Base-by-base conservation (phyloP, 2,888 invertebrate genomes). In the Melolontha melolontha region DNA sequence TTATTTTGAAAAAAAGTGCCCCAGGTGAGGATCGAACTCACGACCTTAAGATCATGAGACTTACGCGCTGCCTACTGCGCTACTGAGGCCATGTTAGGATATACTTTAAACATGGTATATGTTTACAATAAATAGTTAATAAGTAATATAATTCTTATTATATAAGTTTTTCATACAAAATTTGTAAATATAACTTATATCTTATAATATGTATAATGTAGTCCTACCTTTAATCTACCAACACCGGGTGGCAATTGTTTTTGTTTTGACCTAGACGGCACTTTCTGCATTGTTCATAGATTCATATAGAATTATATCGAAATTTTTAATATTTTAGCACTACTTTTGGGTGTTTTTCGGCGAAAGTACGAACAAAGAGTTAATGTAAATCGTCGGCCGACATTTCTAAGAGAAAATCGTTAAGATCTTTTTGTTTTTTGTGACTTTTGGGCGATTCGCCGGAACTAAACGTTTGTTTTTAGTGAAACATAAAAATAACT, bases 21-120 rank as follows among this genome's bases (percentile, higher is more conserved):
- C 92, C 92, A 91, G 90, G 93, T 93, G 93, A 93, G 93, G 93
- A 91, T 94, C 92, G 93, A 93, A 94, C 93, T 93, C 93, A 93
- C 93, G 93, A 93, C 93, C 93, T 93, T 94, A 90, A 92, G 91
- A 92, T 92, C 91, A 92, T 92, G 91, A 92, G 92, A 92, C 91
- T 92, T 90, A 92, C 92, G 92, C 92, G 91, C 92, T 92, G 89
- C 92, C 92, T 89, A 91, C 92, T 92, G 92, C 91, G 91, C 91
- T 88, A 91, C 89, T 90, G 90, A 91, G 91, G 91, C 91, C 27
- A 10, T 59, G 6, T n/a, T n/a, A 4, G 0, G 1, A 10, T n/a
- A 29, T 16, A 16, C 27, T 12, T 29, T 49, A 16, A 14, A 39
- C 39, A 47, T 6, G 39, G 47, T 16, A 47, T 59, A 16, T 39